phyloP scores from a whole-genome alignment of 2,113 vertebrate species.

The Larimichthys polyactis region DNA sequence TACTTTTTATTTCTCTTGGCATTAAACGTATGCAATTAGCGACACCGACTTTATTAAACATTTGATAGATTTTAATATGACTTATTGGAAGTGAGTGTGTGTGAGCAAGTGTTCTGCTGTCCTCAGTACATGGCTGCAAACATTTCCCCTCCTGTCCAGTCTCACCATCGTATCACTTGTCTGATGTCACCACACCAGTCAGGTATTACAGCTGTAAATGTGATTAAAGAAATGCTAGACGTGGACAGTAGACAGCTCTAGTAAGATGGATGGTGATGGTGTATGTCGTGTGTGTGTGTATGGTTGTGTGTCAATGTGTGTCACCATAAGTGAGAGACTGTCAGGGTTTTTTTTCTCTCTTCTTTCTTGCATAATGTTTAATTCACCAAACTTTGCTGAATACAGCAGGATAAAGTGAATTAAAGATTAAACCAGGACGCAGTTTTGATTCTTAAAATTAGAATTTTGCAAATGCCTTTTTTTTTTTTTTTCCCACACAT shows the following conservation, averaged over 20 bases:
- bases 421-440: not conserved
- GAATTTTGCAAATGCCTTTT: conserved; percentile 9
- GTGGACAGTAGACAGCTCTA: conserved; percentile 42
- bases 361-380: not conserved
- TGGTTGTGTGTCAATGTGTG: conserved; percentile 3
- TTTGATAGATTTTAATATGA: not conserved
- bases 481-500: no score
- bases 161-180: conserved; percentile 68
- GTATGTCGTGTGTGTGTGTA: not conserved
- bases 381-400: not conserved
- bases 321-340: not conserved
- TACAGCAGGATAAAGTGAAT: not conserved
- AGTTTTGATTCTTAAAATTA: not conserved
- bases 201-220: conserved; percentile 70
- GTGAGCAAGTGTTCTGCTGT: conserved; percentile 4
- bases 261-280: conserved; percentile 14
- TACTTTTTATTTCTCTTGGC: not conserved
- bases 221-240: conserved; percentile 79
- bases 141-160: conserved; percentile 46
- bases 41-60: not conserved
- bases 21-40: not conserved
- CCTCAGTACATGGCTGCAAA: conserved; percentile 23
- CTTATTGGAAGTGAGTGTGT: conserved; percentile 17
- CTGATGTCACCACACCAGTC: conserved; percentile 53
- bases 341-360: not conserved